Percentiles rank a stretch among this genome's conserved stretches.
Evolutionary conservation across 1,140 invertebrate species (phyloP).

Genomic region (Ylistrum balloti): DNA sequence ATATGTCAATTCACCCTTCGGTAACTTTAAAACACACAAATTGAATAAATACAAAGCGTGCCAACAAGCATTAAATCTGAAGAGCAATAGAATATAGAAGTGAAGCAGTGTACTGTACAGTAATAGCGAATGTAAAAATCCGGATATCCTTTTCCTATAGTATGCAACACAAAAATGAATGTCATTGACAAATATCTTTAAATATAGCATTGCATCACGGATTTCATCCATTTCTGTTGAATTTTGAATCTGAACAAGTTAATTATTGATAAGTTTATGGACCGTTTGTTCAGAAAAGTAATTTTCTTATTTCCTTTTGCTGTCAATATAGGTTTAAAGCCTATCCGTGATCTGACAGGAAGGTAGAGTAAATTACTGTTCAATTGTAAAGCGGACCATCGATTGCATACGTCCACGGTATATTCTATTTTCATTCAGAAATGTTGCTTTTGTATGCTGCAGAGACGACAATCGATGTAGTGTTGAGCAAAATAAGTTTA

Average conservation of each 20-base stretch:
- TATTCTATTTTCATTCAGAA: too few species aligned
- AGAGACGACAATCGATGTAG: too few species aligned
- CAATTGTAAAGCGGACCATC: too few species aligned
- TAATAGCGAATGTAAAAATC: not conserved
- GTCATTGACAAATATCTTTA: not conserved
- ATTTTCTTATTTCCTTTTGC: not conserved
- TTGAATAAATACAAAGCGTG: not conserved
- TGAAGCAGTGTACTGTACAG: not conserved
- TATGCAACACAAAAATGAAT: not conserved
- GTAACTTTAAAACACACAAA: not conserved
- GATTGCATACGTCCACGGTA: too few species aligned
- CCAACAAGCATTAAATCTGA: not conserved
- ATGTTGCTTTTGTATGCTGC: too few species aligned
- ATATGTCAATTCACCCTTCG: not conserved
- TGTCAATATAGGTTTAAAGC: not conserved
- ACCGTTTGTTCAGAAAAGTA: not conserved
- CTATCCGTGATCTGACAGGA: too few species aligned
- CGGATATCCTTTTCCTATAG: slow-evolving; percentile 4
- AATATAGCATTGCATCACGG: not conserved
- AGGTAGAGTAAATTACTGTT: too few species aligned
- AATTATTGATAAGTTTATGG: not conserved
- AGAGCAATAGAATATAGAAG: not conserved
- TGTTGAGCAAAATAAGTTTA: too few species aligned
- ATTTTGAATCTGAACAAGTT: not conserved
- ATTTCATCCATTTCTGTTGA: not conserved